phyloP scores from a whole-genome alignment of 2,113 vertebrate species.

The Clupea harengus region DNA sequence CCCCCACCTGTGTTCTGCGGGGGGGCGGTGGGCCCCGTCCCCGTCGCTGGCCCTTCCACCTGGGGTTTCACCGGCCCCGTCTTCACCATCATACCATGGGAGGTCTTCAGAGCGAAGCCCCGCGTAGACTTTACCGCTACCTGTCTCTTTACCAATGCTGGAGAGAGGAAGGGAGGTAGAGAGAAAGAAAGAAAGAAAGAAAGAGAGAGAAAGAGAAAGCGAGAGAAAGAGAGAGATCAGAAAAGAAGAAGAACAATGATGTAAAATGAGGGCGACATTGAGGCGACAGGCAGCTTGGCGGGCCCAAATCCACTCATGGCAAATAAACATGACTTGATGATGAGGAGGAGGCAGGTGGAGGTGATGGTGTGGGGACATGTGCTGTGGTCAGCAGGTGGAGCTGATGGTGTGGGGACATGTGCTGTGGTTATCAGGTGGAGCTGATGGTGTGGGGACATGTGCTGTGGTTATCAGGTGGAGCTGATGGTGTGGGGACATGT shows the following conservation, averaged over 20 bases:
- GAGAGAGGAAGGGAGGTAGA: not conserved
- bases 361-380: no score
- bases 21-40: slow-evolving; percentile 49
- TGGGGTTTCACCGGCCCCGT: slow-evolving; percentile 33
- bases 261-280: no score
- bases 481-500: no score
- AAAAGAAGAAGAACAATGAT: not conserved
- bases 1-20: slow-evolving; percentile 56
- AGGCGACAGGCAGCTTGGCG: no score
- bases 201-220: not conserved
- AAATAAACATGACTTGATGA: no score
- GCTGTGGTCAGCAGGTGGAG: no score
- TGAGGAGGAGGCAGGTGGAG: no score
- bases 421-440: no score
- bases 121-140: slow-evolving; percentile 95
- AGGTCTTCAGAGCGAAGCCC: slow-evolving; percentile 89
- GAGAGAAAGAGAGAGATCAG: not conserved
- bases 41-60: slow-evolving; percentile 16
- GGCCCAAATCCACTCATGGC: no score
- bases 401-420: no score
- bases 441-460: no score
- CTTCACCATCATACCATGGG: slow-evolving; percentile 90
- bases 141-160: slow-evolving; percentile 85
- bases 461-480: no score
- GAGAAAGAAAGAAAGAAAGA: not conserved